Evolutionary conservation across 2,113 vertebrate genomes (phyloP), one percentile per base, ranked within the genome.

Genomic region (Arizona elegans): DNA sequence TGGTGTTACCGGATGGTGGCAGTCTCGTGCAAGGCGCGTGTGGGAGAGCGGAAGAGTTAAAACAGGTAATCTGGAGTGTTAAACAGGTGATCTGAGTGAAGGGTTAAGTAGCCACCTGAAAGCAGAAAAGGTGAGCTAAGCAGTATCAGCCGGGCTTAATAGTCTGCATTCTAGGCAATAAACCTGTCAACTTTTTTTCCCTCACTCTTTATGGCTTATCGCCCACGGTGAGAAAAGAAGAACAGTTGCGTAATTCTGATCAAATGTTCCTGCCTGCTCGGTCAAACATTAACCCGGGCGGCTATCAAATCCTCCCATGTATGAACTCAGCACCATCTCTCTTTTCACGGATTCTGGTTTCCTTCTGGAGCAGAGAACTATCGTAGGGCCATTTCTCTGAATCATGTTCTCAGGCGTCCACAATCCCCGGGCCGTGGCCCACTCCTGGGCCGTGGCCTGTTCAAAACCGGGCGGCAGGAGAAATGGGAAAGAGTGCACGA

Each of bases 161-260:
- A 50, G 15, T 50, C 47, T 50, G 47, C 47, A 26, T 24, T 90
- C 50, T 62, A 85, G 86, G 94, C 0, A 93, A 59, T 81, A 92
- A 94, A 93, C 65, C 54, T 65, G 70, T 94, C 87, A 8, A 8
- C 86, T 95, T 95, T 93, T 92, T 92, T 89, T 2, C 9, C 9
- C 87, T 15, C 81, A 56, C 38, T 95, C 87, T 89, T 94, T 95
- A 65, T 95, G 50, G 65, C 38, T 89, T 85, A 43, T 94, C 92
- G 52, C 53, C 94, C 92, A 19, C 15, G 38, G 94, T 24, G 91
- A 95, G 52, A 90, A 92, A 52, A n/a, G 47, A 92, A 26, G 93
- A 92, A 47, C 33, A 43, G 52, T 93, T 94, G 33, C 70, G n/a
- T 33, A 90, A 75, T 87, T 95, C 65, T 33, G 94, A 90, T 87